These are phyloP conservation scores for Pyrrhia umbra DNA, from an alignment of 2,888 invertebrate genomes.

Conservation along the genomic window DNA sequence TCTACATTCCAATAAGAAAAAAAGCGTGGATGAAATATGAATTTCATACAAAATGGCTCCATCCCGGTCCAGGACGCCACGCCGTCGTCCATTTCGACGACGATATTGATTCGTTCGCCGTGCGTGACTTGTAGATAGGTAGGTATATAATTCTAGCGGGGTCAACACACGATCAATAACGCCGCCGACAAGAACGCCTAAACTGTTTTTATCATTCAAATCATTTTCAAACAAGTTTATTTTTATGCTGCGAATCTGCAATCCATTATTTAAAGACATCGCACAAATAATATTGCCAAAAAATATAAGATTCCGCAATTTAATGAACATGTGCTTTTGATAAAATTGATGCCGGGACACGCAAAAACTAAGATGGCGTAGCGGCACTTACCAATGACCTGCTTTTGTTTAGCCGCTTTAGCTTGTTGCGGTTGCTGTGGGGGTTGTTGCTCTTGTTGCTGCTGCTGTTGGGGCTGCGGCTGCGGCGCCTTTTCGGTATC, in stretches of 20 bases:
- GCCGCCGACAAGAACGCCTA: constrained; percentile 52
- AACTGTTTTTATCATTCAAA: constrained; percentile 6
- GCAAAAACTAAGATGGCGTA: constrained; percentile 87
- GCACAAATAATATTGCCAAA: constrained; percentile 33
- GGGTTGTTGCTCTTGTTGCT: constrained; percentile 92
- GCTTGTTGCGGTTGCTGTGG: constrained; percentile 91
- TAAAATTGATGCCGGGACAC: constrained; percentile 78
- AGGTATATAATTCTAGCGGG: constrained; percentile 64
- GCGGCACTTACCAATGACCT: constrained; percentile 95
- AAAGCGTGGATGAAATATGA: constrained; percentile 1
- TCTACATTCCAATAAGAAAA: constrained; percentile 33
- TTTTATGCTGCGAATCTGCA: constrained; percentile 16
- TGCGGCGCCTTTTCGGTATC: constrained; percentile 97
- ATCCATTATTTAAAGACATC: constrained; percentile 16
- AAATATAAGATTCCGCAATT: constrained; percentile 54
- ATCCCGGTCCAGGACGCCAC: constrained; percentile 57
- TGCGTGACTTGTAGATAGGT: constrained; percentile 59
- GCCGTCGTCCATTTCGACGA: constrained; percentile 49
- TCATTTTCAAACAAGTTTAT: constrained; percentile 9
- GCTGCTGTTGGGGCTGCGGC: constrained; percentile 91
- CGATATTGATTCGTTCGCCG: constrained; percentile 71
- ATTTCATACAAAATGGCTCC: constrained; percentile 52
- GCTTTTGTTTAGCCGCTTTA: constrained; percentile 94
- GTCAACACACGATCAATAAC: constrained; percentile 80
- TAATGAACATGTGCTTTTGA: constrained; percentile 83